A percentile compares a stretch with the other conserved stretches of the same genome.
These are phyloP conservation scores for Parascotia fuliginaria DNA, from an alignment of 2,888 invertebrate genomes.

Conservation along the genomic window DNA sequence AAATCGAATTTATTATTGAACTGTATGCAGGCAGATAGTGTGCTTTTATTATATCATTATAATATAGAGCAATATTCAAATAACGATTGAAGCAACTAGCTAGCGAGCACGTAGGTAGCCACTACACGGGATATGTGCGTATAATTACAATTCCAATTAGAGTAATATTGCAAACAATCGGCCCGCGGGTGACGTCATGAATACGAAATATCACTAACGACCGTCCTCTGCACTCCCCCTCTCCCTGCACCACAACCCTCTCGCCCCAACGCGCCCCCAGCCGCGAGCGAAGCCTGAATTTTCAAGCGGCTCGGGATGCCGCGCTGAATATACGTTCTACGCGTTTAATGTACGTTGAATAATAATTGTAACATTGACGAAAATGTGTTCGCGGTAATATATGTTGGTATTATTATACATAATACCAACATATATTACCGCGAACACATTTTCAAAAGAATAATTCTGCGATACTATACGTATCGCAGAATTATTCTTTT, in stretches of 20 bases:
- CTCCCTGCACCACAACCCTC: slow-evolving; percentile 12
- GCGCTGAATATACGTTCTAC: slow-evolving; percentile 50
- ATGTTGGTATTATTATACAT: slow-evolving; percentile 9
- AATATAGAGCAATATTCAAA: slow-evolving; percentile 13
- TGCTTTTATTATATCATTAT: too few relatives aligned
- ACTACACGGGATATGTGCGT: slow-evolving; percentile 69
- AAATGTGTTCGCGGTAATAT: slow-evolving; percentile 34
- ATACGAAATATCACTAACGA: slow-evolving; percentile 86
- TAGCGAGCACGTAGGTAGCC: slow-evolving; percentile 57
- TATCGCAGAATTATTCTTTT: slow-evolving; percentile 31
- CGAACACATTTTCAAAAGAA: slow-evolving; percentile 43
- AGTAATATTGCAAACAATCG: slow-evolving; percentile 86
- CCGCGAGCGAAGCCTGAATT: slow-evolving; percentile 73
- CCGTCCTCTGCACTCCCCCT: slow-evolving; percentile 52
- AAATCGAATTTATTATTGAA: too few relatives aligned
- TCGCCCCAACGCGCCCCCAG: slow-evolving; percentile 36
- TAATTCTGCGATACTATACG: too few relatives aligned
- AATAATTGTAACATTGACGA: slow-evolving; percentile 49
- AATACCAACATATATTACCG: slow-evolving; percentile 13
- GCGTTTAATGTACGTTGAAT: slow-evolving; percentile 49
- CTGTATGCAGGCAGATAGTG: too few relatives aligned
- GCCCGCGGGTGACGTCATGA: slow-evolving; percentile 82
- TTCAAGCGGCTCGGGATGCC: slow-evolving; percentile 70
- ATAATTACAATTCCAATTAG: slow-evolving; percentile 85
- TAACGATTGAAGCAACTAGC: slow-evolving; percentile 42